phyloP scores from a whole-genome alignment of 2,797 vertebrate species.

The Tenualosa ilisha region DNA sequence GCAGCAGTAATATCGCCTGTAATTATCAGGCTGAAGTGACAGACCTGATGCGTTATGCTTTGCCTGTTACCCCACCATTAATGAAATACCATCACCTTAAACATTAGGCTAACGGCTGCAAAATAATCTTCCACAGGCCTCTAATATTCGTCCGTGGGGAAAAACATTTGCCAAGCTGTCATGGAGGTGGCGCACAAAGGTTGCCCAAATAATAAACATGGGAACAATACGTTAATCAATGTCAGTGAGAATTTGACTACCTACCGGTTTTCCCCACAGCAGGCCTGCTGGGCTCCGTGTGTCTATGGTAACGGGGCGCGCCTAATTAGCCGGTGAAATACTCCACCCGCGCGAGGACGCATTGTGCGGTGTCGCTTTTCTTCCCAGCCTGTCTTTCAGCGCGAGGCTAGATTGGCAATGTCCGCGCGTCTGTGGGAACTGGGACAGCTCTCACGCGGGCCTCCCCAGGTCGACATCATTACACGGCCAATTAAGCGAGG shows the following conservation, averaged over 20 bases:
- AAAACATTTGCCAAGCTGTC: background rate
- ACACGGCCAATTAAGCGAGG: constrained; percentile 84
- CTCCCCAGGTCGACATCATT: constrained; percentile 81
- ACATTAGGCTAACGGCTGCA: background rate
- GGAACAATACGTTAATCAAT: constrained; percentile 53
- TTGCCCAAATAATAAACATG: constrained; percentile 36
- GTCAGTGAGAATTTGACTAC: constrained; percentile 42
- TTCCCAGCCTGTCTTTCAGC: constrained; percentile 61
- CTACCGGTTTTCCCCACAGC: constrained; percentile 23
- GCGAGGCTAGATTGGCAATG: constrained; percentile 63
- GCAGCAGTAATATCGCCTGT: too few relatives aligned
- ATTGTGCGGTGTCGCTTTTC: constrained; percentile 57
- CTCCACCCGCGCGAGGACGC: constrained; percentile 39
- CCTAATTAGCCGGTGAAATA: constrained; percentile 62
- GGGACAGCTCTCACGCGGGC: constrained; percentile 47
- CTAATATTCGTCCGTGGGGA: background rate
- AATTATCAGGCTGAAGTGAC: too few relatives aligned
- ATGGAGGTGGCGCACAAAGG: constrained; percentile 27
- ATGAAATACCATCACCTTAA: background rate
- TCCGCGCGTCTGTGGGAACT: constrained; percentile 73
- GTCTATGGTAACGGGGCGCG: constrained; percentile 48
- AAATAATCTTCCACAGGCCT: background rate
- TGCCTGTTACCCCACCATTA: background rate
- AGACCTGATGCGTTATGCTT: too few relatives aligned
- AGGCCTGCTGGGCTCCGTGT: constrained; percentile 43